Evolutionary conservation across 2,888 invertebrate species (phyloP).

Genomic region (Ophioninae sp.): DNA sequence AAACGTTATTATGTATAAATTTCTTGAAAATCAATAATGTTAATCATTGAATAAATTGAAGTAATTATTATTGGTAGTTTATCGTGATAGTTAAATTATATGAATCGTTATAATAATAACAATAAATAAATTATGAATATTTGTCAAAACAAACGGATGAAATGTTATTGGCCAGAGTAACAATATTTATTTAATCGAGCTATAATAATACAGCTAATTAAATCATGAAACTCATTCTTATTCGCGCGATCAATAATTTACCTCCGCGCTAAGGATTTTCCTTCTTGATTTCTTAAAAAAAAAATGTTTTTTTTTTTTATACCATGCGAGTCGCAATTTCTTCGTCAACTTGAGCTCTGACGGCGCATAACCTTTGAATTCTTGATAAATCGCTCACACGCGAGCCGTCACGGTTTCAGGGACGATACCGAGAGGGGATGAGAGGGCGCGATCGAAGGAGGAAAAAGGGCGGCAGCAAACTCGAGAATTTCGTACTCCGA

Average conservation of each 20-base stretch:
- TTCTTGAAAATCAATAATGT: too few species aligned
- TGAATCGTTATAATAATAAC: too few species aligned
- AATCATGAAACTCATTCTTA: background rate
- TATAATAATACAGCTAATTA: background rate
- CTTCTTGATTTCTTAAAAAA: background rate
- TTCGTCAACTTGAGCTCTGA: slow-evolving; percentile 28
- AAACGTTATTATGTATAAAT: too few species aligned
- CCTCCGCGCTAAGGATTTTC: slow-evolving; percentile 10
- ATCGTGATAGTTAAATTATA: too few species aligned
- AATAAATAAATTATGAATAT: too few species aligned
- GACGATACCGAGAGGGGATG: background rate
- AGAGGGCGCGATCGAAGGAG: background rate
- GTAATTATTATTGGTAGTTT: too few species aligned
- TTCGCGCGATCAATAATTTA: slow-evolving; percentile 39
- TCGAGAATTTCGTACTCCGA: slow-evolving; percentile 39
- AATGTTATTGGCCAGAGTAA: too few species aligned
- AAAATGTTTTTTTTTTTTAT: slow-evolving; percentile 3
- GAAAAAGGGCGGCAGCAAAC: slow-evolving; percentile 7
- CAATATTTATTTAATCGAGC: too few species aligned
- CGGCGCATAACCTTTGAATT: slow-evolving; percentile 47
- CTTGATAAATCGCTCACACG: slow-evolving; percentile 53
- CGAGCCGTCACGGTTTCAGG: slow-evolving; percentile 20
- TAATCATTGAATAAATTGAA: too few species aligned
- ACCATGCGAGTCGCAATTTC: slow-evolving; percentile 9
- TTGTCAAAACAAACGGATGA: too few species aligned